These are phyloP conservation scores for Sceliomorpha sp. DNA, from an alignment of 2,888 invertebrate genomes.

Conservation along the genomic window DNA sequence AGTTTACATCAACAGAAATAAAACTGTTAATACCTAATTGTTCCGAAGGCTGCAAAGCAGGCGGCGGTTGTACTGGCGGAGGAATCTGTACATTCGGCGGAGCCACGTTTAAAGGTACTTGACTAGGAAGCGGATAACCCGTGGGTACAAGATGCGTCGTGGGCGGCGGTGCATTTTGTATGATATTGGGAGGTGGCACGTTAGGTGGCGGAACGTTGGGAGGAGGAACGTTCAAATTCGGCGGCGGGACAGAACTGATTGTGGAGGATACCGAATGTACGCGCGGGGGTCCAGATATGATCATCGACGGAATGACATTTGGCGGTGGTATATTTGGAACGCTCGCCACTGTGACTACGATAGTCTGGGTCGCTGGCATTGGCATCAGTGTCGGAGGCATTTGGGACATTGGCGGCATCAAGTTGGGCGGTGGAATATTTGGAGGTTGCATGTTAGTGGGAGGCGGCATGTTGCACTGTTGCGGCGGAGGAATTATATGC, in stretches of 20 bases:
- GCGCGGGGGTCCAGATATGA: constrained; percentile 71
- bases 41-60: constrained; percentile 65
- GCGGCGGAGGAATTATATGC: constrained; percentile 58
- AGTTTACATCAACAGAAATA: no score
- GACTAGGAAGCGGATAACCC: constrained; percentile 70
- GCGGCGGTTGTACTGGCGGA: constrained; percentile 71
- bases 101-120: constrained; percentile 69
- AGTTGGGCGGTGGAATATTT: constrained; percentile 66
- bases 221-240: constrained; percentile 80
- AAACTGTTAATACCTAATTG: constrained; percentile 73
- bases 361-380: constrained; percentile 64
- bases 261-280: constrained; percentile 69
- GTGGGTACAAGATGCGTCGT: constrained; percentile 66
- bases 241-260: constrained; percentile 72
- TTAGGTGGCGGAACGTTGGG: constrained; percentile 74
- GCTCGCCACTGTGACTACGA: constrained; percentile 66
- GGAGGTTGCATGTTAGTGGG: constrained; percentile 65
- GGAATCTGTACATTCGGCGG: constrained; percentile 74
- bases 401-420: constrained; percentile 71
- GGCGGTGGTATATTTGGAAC: constrained; percentile 71
- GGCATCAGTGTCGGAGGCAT: constrained; percentile 73
- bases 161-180: constrained; percentile 65
- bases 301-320: constrained; percentile 69
- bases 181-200: constrained; percentile 60
- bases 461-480: constrained; percentile 60